These are phyloP conservation scores for Craniophora ligustri DNA, from an alignment of 2,888 invertebrate species.

Conservation along the genomic window DNA sequence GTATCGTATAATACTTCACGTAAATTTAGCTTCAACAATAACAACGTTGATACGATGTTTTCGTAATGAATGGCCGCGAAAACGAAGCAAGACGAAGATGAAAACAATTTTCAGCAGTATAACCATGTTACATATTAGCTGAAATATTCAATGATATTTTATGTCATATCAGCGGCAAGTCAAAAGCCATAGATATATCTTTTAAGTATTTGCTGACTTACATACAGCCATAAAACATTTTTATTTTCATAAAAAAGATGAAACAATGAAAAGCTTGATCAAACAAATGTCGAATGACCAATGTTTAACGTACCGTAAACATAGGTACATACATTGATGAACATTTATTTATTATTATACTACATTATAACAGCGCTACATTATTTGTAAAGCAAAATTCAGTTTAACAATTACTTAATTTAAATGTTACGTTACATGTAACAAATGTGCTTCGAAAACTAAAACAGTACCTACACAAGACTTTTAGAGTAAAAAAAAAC, in stretches of 20 bases:
- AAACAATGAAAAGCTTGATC: conserved; percentile 1
- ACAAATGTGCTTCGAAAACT: no score
- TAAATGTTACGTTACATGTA: no score
- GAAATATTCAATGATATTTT: background rate
- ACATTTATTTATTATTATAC: no score
- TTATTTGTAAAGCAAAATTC: no score
- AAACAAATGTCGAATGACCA: background rate
- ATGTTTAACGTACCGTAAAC: background rate
- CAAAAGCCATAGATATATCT: background rate
- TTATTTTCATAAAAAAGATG: background rate
- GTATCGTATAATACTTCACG: background rate
- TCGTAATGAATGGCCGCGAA: background rate
- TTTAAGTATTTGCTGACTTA: background rate
- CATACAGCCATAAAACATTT: background rate
- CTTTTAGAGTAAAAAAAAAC: conserved; percentile 7
- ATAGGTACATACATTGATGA: no score
- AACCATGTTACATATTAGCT: conserved; percentile 7
- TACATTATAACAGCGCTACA: no score
- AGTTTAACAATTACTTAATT: no score
- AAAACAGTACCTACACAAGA: background rate
- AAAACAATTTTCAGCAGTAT: no score
- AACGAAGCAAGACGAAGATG: no score
- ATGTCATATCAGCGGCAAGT: background rate
- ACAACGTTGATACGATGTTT: background rate
- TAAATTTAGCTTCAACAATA: conserved; percentile 3